A percentile compares a stretch with the other conserved stretches of the same genome.
Conservation (phyloP, 2,797 vertebrate species). For the Pteropus rufus region DNA sequence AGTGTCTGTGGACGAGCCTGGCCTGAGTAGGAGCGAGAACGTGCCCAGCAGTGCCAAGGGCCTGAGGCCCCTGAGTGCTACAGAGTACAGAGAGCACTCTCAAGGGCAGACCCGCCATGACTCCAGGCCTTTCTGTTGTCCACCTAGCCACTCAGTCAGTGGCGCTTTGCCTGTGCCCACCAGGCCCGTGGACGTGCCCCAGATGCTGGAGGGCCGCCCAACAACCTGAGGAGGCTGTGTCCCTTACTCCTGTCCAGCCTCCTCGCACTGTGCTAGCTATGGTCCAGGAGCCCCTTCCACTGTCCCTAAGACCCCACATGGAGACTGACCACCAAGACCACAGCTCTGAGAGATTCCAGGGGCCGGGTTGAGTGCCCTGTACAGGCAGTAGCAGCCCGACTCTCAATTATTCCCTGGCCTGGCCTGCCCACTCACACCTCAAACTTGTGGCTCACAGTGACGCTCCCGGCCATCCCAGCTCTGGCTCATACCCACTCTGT, state of each 20-base stretch:
- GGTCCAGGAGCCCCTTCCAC: background rate
- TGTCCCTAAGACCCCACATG: background rate
- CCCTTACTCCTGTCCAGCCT: background rate
- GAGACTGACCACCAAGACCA: background rate
- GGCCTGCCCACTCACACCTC: background rate
- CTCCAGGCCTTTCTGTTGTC: background rate
- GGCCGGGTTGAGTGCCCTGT: accelerated
- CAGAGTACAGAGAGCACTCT: background rate
- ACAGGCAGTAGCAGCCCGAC: background rate
- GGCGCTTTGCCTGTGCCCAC: background rate
- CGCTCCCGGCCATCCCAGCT: background rate
- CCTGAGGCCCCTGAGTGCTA: background rate
- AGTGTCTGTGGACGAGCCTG: background rate
- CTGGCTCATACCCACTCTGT: background rate
- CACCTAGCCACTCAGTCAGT: background rate
- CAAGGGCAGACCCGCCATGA: background rate
- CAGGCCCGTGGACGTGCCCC: background rate
- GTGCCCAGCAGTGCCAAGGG: background rate
- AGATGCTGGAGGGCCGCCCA: background rate
- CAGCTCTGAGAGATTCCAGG: background rate
- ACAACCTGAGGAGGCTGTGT: background rate
- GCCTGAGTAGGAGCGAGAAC: background rate
- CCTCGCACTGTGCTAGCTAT: too few species aligned
- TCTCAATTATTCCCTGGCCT: background rate
- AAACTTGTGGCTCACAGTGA: background rate